Base-by-base conservation (phyloP, 2,797 vertebrate genomes). In the Spinus olivaceus region DNA sequence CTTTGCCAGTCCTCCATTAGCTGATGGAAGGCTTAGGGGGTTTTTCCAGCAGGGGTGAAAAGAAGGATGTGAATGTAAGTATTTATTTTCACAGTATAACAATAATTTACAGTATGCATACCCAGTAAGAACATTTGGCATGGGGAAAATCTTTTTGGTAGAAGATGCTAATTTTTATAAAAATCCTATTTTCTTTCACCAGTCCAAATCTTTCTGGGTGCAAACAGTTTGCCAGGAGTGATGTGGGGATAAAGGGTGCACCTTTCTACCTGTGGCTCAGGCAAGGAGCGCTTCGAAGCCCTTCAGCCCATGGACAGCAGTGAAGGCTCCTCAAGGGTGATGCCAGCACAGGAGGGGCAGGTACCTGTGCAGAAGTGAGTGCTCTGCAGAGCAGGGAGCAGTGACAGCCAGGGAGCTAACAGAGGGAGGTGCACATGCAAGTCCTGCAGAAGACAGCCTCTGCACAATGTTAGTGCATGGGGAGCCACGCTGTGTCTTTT, bases 321-420 rank as follows among this genome's bases (percentile, higher is more conserved):
- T 1, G 7, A 46, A 28, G 61, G 21, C 7, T 16, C 30, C 44
- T 28, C 0, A 0, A 24, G 19, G 13, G 13, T 15, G 42, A 35
- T 28, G 37, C 4, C 11, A 10, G 35, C 13, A 37, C 17, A 25
- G 50, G 66, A 81, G 64, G n/a, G 7, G 5, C 32, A 33, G 71
- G 28, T 24, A 14, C 33, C 56, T 13, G 18, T 53, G 65, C 53
- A 35, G 39, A 44, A 60, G 27, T 8, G 65, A 32, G 30, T 6
- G 33, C 22, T 25, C 56, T 53, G 32, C 49, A 64, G 12, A 42
- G 30, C 41, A 33, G n/a, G 27, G 8, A 33, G 56, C 56, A 70
- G 23, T 24, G 81, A 77, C 44, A 78, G 41, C 39, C 51, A 27
- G 44, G 41, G 32, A 78, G 33, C 10, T 44, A 13, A 49, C 1